phyloP scores from a whole-genome alignment of 2,113 vertebrate species.

The Illadopsis cleaveri region DNA sequence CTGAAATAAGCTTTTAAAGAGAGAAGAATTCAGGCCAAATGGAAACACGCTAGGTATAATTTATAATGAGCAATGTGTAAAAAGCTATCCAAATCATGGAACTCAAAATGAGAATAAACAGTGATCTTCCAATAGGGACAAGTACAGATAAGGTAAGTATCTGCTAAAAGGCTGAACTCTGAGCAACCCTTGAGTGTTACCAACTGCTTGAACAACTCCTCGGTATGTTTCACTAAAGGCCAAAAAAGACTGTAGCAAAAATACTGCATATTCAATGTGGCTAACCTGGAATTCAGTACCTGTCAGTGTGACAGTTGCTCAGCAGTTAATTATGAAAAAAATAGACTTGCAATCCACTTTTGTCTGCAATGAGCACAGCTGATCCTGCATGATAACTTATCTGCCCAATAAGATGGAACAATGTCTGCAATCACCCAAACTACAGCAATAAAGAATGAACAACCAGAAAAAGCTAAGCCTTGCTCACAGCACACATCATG shows the following conservation, averaged over 20 bases:
- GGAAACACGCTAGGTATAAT: conserved; percentile 38
- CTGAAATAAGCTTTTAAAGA: conserved; percentile 44
- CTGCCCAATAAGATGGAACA: not conserved
- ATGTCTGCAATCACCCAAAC: not conserved
- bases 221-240: not conserved
- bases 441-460: not conserved
- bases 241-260: not conserved
- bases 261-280: not conserved
- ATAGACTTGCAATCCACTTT: not conserved
- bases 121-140: conserved; percentile 48
- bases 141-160: conserved; percentile 68
- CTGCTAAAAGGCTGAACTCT: conserved; percentile 70
- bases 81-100: conserved; percentile 43
- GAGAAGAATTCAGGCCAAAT: conserved; percentile 47
- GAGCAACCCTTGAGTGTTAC: conserved; percentile 40
- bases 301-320: not conserved
- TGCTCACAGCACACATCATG: not conserved
- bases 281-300: not conserved
- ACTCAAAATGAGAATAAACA: conserved; percentile 63
- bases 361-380: not conserved
- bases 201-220: not conserved
- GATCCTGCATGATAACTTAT: not conserved
- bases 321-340: not conserved
- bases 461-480: not conserved
- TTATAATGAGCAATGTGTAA: conserved; percentile 57